phyloP scores from a whole-genome alignment of 2,113 vertebrate genomes.

The Emberiza fucata region DNA sequence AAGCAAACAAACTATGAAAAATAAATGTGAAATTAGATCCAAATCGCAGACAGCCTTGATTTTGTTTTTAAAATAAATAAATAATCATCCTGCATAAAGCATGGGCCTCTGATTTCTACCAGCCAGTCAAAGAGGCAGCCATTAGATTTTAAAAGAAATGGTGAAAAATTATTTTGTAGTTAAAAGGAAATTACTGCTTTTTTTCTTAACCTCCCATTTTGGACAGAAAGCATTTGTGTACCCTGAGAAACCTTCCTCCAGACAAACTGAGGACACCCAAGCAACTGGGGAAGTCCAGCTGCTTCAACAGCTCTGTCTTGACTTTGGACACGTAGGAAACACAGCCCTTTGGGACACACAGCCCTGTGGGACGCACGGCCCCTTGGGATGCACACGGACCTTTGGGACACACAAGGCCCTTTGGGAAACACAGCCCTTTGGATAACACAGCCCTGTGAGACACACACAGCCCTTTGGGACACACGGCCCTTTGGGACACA shows the following conservation, averaged over 20 bases:
- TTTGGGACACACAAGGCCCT: no score
- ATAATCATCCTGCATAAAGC: background rate
- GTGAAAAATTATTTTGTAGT: background rate
- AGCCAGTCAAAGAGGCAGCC: background rate
- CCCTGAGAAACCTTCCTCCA: background rate
- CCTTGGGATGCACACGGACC: no score
- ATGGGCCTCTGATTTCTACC: background rate
- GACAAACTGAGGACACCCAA: background rate
- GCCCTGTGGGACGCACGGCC: no score
- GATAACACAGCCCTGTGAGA: no score
- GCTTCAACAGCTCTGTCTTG: no score
- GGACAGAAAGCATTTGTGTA: background rate
- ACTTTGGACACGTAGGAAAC: background rate
- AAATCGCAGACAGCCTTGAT: background rate
- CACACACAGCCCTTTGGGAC: no score
- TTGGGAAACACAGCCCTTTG: no score
- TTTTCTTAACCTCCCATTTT: background rate
- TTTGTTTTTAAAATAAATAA: constrained; percentile 48
- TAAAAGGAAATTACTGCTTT: background rate
- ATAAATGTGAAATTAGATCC: constrained; percentile 25
- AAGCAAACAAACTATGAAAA: constrained; percentile 47
- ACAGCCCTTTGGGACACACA: no score
- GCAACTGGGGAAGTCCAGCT: background rate
- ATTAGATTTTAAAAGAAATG: background rate
- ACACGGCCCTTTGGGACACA: no score